Conservation (phyloP, 2,797 vertebrate species). For the Pseudomugil tenellus region DNA sequence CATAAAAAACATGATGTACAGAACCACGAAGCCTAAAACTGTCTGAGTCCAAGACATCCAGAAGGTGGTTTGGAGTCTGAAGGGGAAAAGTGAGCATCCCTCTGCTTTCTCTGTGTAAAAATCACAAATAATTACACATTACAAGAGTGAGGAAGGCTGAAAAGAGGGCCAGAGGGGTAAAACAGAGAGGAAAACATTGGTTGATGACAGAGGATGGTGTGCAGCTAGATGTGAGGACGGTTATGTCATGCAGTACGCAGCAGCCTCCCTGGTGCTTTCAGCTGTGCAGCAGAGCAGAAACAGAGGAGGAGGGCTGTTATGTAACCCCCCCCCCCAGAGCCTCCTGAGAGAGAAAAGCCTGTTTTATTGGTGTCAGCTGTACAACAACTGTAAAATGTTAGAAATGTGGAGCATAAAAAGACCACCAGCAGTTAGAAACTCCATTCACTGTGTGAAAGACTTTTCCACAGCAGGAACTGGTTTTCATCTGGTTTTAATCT, state of each 20-base stretch:
- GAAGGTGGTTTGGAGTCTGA: slow-evolving; percentile 11
- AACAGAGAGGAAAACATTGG: slow-evolving; percentile 3
- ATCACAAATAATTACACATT: slow-evolving; percentile 19
- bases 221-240: slow-evolving; percentile 4
- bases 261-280: slow-evolving; percentile 29
- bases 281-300: slow-evolving; percentile 58
- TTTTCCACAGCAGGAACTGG: no score
- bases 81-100: not conserved
- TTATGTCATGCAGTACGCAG: slow-evolving; percentile 61
- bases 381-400: not conserved
- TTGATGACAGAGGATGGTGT: slow-evolving; percentile 39
- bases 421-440: no score
- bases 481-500: not conserved
- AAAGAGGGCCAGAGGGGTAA: slow-evolving; percentile 7
- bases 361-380: slow-evolving; percentile 4
- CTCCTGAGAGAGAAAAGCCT: slow-evolving; percentile 36
- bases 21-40: slow-evolving; percentile 5
- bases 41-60: not conserved
- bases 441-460: no score
- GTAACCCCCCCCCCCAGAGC: slow-evolving; percentile 47
- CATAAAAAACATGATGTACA: slow-evolving; percentile 19
- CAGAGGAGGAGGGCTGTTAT: slow-evolving; percentile 40
- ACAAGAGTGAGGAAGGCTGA: slow-evolving; percentile 2
- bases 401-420: no score
- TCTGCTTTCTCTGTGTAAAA: slow-evolving; percentile 7